These are phyloP conservation scores for Venusia cambrica DNA, from an alignment of 2,888 invertebrate genomes.

Conservation along the genomic window DNA sequence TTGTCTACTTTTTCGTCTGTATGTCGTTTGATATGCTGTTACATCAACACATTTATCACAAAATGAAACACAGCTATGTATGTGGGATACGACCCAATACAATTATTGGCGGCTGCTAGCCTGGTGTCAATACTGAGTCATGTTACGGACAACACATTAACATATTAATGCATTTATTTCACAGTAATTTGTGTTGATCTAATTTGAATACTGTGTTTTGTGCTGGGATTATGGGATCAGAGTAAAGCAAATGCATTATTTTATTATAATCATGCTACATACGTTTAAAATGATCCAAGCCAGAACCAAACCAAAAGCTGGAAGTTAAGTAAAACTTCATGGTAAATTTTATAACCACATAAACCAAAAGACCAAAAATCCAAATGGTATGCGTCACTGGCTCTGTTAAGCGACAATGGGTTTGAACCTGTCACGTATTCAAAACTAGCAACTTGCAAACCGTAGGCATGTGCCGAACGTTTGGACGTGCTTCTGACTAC, in stretches of 20 bases:
- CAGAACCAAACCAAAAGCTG: too few species aligned
- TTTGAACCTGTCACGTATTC: too few species aligned
- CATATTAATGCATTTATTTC: constrained; percentile 40
- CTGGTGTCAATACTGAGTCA: constrained; percentile 42
- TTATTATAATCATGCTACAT: too few species aligned
- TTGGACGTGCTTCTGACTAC: too few species aligned
- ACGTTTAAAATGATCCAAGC: too few species aligned
- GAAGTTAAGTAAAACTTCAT: too few species aligned
- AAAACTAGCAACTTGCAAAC: too few species aligned
- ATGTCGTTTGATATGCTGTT: constrained; percentile 34
- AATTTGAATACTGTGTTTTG: constrained; percentile 18
- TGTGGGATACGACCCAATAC: constrained; percentile 38
- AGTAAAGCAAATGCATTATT: background rate
- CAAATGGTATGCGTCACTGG: too few species aligned
- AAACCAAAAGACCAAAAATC: too few species aligned
- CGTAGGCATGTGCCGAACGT: too few species aligned
- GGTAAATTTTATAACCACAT: too few species aligned
- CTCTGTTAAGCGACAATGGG: too few species aligned
- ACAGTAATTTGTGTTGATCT: constrained; percentile 23
- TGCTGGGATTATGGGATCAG: constrained; percentile 1
- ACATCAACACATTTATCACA: constrained; percentile 41
- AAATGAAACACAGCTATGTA: constrained; percentile 45
- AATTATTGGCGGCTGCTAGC: constrained; percentile 44
- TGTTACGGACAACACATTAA: constrained; percentile 38
- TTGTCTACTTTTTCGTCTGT: constrained; percentile 10